Evolutionary conservation across 2,113 vertebrate genomes (phyloP).

Genomic region (Phocoena sinus): DNA sequence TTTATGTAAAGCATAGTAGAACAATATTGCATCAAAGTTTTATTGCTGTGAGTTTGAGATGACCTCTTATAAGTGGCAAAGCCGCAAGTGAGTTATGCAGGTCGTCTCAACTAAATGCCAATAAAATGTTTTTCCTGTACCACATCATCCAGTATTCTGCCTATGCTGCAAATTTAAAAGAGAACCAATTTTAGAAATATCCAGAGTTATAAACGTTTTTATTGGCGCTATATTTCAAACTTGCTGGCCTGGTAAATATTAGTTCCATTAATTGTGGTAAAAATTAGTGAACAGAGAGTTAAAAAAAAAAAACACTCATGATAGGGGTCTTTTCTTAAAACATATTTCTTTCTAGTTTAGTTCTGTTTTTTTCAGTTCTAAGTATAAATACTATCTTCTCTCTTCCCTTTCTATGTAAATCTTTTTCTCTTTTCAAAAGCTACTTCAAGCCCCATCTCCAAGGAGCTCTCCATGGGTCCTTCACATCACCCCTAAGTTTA

Average conservation of each 20-base stretch:
- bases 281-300: slow-evolving; percentile 26
- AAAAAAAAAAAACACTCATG: neutral
- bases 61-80: slow-evolving; percentile 46
- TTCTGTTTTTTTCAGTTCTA: neutral
- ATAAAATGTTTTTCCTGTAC: slow-evolving; percentile 49
- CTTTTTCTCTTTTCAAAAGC: neutral
- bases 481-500: neutral
- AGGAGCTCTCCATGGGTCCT: neutral
- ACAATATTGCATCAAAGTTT: slow-evolving; percentile 28
- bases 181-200: slow-evolving; percentile 62
- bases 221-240: slow-evolving; percentile 63
- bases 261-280: slow-evolving; percentile 59
- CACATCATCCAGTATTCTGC: slow-evolving; percentile 32
- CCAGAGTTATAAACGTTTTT: slow-evolving; percentile 66
- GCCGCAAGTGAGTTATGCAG: slow-evolving; percentile 48
- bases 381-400: neutral
- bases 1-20: slow-evolving; percentile 36
- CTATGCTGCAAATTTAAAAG: slow-evolving; percentile 52
- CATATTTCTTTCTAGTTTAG: slow-evolving; percentile 15
- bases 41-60: slow-evolving; percentile 30
- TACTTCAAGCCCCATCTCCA: neutral
- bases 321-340: slow-evolving; percentile 1
- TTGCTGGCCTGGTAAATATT: slow-evolving; percentile 58
- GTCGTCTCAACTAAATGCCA: slow-evolving; percentile 53
- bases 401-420: slow-evolving; percentile 5